Base-by-base conservation (phyloP, 2,888 invertebrate genomes). In the Altica lythri region DNA sequence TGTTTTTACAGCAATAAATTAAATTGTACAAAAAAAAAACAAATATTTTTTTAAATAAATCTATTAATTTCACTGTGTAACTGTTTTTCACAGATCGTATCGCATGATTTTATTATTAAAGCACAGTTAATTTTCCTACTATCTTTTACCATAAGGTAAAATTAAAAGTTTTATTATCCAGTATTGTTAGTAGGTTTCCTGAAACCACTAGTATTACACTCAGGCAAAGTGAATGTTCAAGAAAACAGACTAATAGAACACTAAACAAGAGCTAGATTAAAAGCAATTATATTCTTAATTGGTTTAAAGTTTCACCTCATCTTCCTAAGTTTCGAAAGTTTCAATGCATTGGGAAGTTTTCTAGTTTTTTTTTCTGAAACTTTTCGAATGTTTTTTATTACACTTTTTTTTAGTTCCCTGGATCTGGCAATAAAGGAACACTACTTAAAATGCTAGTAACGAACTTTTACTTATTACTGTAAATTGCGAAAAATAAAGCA, bases 271-370 rank as follows among this genome's bases (percentile, higher is more conserved):
- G 16, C 30, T 42, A 49, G 40, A 49, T 49, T 49, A 32, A 49
- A 49, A 40, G 49, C 32, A 40, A 49, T 49, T 49, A 49, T 40
- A 49, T 40, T 22, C 32, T 49, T 49, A 49, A 49, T 49, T 49
- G 49, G 49, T 49, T 49, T 49, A 32, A 49, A 49, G 49, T 49
- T 49, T 40, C 49, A 49, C 49, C 49, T 49, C 49, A 49, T 49
- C 49, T 49, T 49, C 49, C 10, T 47, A 49, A 49, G 49, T 49
- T 49, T 22, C 25, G 30, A 40, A 49, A 49, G 32, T 49, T 49
- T 22, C n/a, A 30, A 32, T 48, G 22, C 48, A 48, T 38, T 40
- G 29, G 12, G 30, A 48, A 40, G 29, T 48, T 48, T 48, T 22
- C 10, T 30, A 13, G 5, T 43, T 43, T 43, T 37, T 37, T 44